Evolutionary conservation across 2,113 vertebrate genomes (phyloP), one percentile per base, ranked within the genome.

Genomic region (Aphelocoma coerulescens): DNA sequence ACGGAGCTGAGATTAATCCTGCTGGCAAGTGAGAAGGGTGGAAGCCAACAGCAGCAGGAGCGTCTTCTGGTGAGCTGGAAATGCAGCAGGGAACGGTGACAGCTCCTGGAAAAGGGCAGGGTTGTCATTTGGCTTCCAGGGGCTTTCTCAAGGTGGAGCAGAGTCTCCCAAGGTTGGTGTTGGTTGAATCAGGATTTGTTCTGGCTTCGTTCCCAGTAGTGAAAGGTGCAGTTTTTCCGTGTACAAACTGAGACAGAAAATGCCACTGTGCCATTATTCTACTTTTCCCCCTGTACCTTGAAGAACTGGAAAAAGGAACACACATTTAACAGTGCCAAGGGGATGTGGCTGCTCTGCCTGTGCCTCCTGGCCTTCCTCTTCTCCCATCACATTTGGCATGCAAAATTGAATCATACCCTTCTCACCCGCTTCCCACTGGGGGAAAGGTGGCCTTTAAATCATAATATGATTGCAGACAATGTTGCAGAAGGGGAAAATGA

Each of bases 401-500:
- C 91, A 92, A 69, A 88, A 84, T 68, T 41, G 67, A 92, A 95
- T 81, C 76, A 54, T 54, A 78, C 85, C 76, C 88, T 94, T 78
- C 89, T 95, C 85, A 73, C 58, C 68, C 9, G 1, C 68, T 94
- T 86, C 83, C 88, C 82, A 44, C 85, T 16, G 43, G 61, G 87
- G 93, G 83, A 78, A 96, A 95, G 83, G 95, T 91, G 88, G 91
- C 94, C 96, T 97, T 97, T 96, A 93, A 96, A 96, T 94, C 90
- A 89, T 89, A 81, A 89, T 94, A 88, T 91, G 90, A 93, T 92
- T 91, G 95, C 88, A 88, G 86, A 75, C 8, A 18, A 85, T 91
- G 93, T 76, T 96, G 79, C 94, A 96, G 91, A 91, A 92, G 82
- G 95, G 82, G 91, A 91, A 93, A 95, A 91, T 89, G 89, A 93